Conservation (phyloP, 2,888 invertebrate species). For the Spodoptera exigua region DNA sequence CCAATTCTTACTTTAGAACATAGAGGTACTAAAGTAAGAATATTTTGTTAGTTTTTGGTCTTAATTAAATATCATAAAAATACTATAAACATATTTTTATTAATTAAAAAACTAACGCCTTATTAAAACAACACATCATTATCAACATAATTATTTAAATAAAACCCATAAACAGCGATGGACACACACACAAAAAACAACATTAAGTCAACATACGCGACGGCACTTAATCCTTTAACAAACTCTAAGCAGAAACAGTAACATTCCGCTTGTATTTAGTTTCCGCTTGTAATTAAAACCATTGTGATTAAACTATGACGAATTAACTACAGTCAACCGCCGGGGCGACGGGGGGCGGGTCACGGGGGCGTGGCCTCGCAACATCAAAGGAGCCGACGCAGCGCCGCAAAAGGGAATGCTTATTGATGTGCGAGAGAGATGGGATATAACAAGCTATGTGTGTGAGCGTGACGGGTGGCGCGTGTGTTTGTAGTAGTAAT, state of each 20-base stretch:
- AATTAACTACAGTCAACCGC: constrained; percentile 78
- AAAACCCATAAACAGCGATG: constrained; percentile 1
- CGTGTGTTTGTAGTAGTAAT: constrained; percentile 83
- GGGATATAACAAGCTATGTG: constrained; percentile 13
- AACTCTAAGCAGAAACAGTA: constrained; percentile 53
- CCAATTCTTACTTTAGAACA: too few relatives aligned
- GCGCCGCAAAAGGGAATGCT: constrained; percentile 78
- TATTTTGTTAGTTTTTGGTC: too few relatives aligned
- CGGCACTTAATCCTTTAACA: constrained; percentile 47
- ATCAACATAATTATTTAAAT: background rate
- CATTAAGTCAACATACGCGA: constrained; percentile 34
- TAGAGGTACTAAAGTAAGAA: too few relatives aligned
- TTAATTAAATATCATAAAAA: too few relatives aligned
- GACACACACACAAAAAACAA: constrained; percentile 11
- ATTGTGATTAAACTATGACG: constrained; percentile 87
- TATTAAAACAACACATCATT: background rate
- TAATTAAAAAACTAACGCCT: too few relatives aligned
- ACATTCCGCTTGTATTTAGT: constrained; percentile 69
- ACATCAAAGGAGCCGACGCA: constrained; percentile 84
- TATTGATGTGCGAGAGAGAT: constrained; percentile 72
- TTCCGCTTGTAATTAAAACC: constrained; percentile 84
- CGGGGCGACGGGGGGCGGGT: constrained; percentile 69
- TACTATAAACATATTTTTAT: background rate
- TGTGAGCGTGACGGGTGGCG: constrained; percentile 64
- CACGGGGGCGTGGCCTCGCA: constrained; percentile 76